Evolutionary conservation across 2,797 vertebrate genomes (phyloP).

Genomic region (Sebastes itinus): DNA sequence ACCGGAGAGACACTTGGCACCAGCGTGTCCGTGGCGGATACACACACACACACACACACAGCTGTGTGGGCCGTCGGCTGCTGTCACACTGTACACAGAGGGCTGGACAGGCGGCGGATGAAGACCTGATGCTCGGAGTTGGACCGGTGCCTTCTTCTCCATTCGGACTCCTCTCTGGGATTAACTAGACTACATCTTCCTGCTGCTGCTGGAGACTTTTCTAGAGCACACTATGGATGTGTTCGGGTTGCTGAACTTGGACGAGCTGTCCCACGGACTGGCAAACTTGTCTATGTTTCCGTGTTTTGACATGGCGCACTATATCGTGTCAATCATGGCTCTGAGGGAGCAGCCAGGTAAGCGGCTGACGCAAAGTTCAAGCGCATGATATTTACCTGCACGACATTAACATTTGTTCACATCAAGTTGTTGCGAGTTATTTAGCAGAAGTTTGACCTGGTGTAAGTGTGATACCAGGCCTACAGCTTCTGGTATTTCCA

Average conservation of each 20-base stretch:
- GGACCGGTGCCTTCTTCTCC: conserved; percentile 38
- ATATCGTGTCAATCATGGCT: conserved; percentile 89
- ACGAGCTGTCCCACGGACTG: conserved; percentile 84
- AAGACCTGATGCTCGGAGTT: conserved; percentile 64
- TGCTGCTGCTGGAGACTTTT: not conserved
- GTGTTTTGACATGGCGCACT: conserved; percentile 94
- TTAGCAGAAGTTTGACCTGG: not conserved
- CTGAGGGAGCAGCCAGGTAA: conserved; percentile 92
- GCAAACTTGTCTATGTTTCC: conserved; percentile 91
- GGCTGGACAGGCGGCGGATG: conserved; percentile 18
- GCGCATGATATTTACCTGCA: too few relatives aligned
- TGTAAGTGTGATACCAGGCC: not conserved
- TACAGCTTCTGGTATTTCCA: not conserved
- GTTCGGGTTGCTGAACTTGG: conserved; percentile 63
- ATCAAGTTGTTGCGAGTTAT: not conserved
- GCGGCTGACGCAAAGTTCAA: conserved; percentile 27
- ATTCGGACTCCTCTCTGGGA: not conserved
- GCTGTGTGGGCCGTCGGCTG: conserved; percentile 26
- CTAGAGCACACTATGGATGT: conserved; percentile 67
- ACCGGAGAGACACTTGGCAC: conserved; percentile 1
- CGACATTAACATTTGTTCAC: not conserved
- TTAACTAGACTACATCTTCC: not conserved
- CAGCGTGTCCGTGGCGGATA: not conserved
- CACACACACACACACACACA: not conserved
- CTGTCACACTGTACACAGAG: not conserved